phyloP scores from a whole-genome alignment of 2,888 invertebrate genomes.

The Cryptosula pallasiana region DNA sequence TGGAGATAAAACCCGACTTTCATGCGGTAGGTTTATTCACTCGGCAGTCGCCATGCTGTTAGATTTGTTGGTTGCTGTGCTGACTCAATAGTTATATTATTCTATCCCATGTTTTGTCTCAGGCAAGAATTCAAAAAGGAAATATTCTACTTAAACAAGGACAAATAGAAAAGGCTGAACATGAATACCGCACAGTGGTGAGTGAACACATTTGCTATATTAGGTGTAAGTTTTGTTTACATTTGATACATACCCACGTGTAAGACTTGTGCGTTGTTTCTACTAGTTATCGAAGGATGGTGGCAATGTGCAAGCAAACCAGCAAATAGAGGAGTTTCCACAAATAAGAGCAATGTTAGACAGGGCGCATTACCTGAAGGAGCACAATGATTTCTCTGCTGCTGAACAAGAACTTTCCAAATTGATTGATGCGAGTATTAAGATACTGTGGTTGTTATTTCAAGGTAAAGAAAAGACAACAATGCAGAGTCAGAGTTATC shows the following conservation, averaged over 20 bases:
- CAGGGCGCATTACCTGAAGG: constrained; percentile 63
- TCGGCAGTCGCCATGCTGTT: too few relatives aligned
- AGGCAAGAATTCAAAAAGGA: constrained; percentile 72
- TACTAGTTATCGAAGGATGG: constrained; percentile 34
- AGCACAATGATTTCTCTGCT: constrained; percentile 59
- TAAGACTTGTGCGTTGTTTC: not conserved
- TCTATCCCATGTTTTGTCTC: too few relatives aligned
- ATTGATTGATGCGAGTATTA: constrained; percentile 63
- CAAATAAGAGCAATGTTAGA: constrained; percentile 64
- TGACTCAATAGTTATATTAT: too few relatives aligned
- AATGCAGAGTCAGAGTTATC: too few relatives aligned
- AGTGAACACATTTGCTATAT: constrained; percentile 57
- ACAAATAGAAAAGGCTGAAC: constrained; percentile 71
- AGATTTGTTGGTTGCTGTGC: too few relatives aligned
- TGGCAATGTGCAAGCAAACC: constrained; percentile 67
- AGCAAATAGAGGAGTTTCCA: constrained; percentile 64
- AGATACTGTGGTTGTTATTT: too few relatives aligned
- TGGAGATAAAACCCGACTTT: constrained; percentile 92
- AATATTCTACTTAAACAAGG: constrained; percentile 84
- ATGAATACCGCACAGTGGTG: constrained; percentile 80
- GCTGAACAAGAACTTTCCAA: constrained; percentile 66
- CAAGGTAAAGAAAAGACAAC: too few relatives aligned
- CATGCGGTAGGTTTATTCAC: constrained; percentile 69
- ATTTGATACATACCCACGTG: too few relatives aligned
- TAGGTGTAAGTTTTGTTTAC: too few relatives aligned